These are phyloP conservation scores for Caenorhabditis sp. DNA, from an alignment of 2,888 invertebrate genomes.

Conservation along the genomic window DNA sequence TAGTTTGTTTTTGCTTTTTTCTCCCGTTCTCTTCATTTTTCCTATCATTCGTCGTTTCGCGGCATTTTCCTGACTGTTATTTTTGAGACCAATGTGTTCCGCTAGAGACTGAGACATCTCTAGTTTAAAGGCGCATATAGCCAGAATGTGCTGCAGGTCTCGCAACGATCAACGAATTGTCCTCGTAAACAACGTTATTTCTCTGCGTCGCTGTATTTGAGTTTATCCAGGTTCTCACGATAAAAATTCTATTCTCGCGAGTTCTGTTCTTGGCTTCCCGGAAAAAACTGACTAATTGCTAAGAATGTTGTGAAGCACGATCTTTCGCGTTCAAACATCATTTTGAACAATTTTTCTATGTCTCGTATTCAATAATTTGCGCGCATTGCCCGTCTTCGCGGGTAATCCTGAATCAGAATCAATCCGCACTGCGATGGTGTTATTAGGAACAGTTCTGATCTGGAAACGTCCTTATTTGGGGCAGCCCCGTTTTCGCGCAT, in stretches of 20 bases:
- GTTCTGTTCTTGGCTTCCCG: too few species aligned
- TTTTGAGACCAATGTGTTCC: background rate
- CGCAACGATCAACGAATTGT: constrained; percentile 10
- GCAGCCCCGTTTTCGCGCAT: too few species aligned
- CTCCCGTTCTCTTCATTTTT: constrained; percentile 14
- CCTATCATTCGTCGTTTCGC: constrained; percentile 12
- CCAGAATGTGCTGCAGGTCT: background rate
- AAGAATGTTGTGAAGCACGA: too few species aligned
- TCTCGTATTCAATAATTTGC: too few species aligned
- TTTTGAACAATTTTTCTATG: too few species aligned
- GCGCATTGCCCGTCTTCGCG: too few species aligned
- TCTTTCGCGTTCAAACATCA: too few species aligned
- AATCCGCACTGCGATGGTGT: too few species aligned
- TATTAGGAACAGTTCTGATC: too few species aligned
- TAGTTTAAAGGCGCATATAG: constrained; percentile 26
- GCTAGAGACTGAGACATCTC: constrained; percentile 7
- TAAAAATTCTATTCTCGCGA: background rate
- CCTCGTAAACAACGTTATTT: constrained; percentile 11
- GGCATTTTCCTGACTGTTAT: constrained; percentile 7
- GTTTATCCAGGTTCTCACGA: background rate
- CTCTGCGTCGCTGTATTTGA: constrained; percentile 16
- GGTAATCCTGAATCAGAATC: too few species aligned
- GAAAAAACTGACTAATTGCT: too few species aligned
- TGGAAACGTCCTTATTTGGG: too few species aligned
- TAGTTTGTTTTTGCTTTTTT: background rate